Conservation (phyloP, 2,113 vertebrate species). For the Dromiciops gliroides region DNA sequence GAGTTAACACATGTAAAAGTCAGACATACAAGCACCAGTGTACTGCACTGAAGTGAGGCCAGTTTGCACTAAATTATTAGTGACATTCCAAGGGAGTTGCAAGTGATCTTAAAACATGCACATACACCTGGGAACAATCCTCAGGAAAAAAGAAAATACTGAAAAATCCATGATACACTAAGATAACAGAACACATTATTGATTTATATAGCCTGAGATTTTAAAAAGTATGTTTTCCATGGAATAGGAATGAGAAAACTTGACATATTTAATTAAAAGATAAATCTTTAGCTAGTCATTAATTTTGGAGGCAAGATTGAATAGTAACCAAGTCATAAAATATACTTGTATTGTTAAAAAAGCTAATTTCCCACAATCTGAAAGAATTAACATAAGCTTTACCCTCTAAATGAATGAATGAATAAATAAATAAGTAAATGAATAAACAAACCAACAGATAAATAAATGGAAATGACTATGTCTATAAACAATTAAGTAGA, state of each 20-base stretch:
- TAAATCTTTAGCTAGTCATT: not conserved
- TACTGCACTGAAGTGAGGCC: not conserved
- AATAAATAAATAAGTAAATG: too few relatives aligned
- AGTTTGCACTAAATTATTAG: not conserved
- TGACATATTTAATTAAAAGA: not conserved
- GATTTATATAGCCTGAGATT: not conserved
- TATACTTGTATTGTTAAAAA: not conserved
- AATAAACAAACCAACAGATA: too few relatives aligned
- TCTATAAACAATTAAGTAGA: not conserved
- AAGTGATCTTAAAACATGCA: not conserved
- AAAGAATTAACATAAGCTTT: not conserved
- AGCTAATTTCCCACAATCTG: not conserved
- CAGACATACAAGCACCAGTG: not conserved
- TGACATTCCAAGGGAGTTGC: not conserved
- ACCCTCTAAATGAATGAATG: too few relatives aligned
- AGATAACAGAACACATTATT: not conserved
- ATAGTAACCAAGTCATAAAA: not conserved
- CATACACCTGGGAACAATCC: not conserved
- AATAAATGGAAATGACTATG: not conserved
- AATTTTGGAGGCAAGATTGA: not conserved
- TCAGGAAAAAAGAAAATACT: not conserved
- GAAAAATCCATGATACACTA: not conserved
- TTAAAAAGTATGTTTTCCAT: not conserved
- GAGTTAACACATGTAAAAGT: not conserved
- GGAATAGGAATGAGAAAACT: not conserved